Percentiles rank a stretch among this genome's conserved stretches.
Evolutionary conservation across 1,140 invertebrate species (phyloP).

Genomic region (Achatina immaculata): DNA sequence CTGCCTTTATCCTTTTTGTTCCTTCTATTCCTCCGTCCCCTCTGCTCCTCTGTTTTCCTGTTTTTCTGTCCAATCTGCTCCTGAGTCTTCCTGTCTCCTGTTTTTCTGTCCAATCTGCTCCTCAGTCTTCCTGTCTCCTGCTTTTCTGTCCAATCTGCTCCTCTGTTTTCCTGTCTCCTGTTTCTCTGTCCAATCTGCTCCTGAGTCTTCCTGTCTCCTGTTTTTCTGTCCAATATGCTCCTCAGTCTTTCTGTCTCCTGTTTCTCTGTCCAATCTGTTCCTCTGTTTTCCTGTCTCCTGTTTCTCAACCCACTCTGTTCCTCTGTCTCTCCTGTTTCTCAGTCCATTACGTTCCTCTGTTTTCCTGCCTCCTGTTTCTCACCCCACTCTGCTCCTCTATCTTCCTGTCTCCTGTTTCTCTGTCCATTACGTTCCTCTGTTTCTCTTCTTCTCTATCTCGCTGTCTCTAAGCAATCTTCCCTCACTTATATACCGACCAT

Average conservation of each 20-base stretch:
- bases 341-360: not conserved
- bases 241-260: conserved; percentile 19
- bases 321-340: not conserved
- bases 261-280: conserved; percentile 33
- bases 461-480: not conserved
- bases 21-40: not conserved
- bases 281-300: conserved; percentile 21
- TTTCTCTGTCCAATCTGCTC: not conserved
- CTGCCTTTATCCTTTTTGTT: conserved; percentile 28
- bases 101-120: not conserved
- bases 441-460: conserved; percentile 28
- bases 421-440: conserved; percentile 16
- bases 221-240: not conserved
- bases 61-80: not conserved
- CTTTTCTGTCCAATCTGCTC: not conserved
- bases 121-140: not conserved
- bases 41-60: not conserved
- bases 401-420: conserved; percentile 11
- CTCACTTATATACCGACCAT: not conserved
- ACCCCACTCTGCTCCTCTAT: no score
- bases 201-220: conserved; percentile 17
- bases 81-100: not conserved
- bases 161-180: conserved; percentile 3
- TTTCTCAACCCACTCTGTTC: not conserved
- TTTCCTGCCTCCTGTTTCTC: not conserved